phyloP scores from a whole-genome alignment of 2,797 vertebrate species.

The Xenops minutus region DNA sequence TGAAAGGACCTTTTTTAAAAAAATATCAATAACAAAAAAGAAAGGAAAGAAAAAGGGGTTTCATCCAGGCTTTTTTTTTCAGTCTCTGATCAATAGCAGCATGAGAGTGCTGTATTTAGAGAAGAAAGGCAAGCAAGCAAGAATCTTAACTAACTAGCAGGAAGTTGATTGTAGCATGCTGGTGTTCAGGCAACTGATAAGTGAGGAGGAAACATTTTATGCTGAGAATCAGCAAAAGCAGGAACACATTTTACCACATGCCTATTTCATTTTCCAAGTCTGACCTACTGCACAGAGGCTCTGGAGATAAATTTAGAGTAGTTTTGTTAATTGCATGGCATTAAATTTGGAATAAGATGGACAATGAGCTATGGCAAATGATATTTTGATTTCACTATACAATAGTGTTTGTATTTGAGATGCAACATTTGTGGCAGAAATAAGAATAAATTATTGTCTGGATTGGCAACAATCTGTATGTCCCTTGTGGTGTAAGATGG shows the following conservation, averaged over 20 bases:
- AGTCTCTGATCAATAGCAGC: constrained; percentile 38
- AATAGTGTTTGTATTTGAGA: not conserved
- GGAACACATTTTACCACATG: not conserved
- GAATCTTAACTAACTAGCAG: constrained; percentile 52
- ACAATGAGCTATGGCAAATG: not conserved
- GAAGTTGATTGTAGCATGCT: not conserved
- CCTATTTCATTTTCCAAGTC: not conserved
- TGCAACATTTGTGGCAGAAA: not conserved
- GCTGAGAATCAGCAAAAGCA: constrained; percentile 12
- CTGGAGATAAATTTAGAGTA: not conserved
- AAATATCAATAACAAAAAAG: constrained; percentile 37
- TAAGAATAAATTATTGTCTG: not conserved
- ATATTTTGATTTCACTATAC: not conserved
- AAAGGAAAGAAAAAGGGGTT: constrained; percentile 16
- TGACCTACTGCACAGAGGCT: not conserved
- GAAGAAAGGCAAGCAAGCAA: constrained; percentile 42
- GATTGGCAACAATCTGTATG: not conserved
- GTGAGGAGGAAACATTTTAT: constrained; percentile 14
- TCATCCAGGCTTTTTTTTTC: constrained; percentile 1
- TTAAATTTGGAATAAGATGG: not conserved
- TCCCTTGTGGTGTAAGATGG: not conserved
- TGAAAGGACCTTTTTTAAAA: constrained; percentile 56
- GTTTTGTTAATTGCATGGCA: not conserved
- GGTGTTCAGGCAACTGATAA: not conserved
- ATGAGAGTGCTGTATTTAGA: not conserved